Evolutionary conservation across 2,888 invertebrate species (phyloP).

Genomic region (Lasioglossum vierecki): DNA sequence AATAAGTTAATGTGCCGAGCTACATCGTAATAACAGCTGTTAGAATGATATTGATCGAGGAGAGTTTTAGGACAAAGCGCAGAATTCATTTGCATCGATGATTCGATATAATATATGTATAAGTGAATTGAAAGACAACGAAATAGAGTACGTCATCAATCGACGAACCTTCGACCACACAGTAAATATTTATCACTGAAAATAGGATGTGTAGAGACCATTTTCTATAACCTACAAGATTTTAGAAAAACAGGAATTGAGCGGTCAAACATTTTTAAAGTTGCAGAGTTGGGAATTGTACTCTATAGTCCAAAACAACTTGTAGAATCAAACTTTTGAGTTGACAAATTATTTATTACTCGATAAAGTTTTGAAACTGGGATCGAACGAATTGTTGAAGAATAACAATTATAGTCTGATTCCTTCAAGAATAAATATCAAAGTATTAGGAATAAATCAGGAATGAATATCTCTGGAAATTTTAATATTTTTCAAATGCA

Average conservation of each 20-base stretch:
- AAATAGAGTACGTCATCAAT: neutral
- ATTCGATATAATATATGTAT: neutral
- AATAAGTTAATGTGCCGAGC: slow-evolving; percentile 24
- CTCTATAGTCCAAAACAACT: neutral
- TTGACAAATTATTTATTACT: neutral
- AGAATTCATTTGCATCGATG: neutral
- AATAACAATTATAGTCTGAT: neutral
- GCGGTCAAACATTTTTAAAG: neutral
- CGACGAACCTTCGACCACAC: neutral
- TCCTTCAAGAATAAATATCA: neutral
- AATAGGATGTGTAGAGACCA: neutral
- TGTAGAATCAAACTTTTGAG: neutral
- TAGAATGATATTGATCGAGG: neutral
- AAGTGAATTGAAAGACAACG: neutral
- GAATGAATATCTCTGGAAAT: neutral
- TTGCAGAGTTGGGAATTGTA: neutral
- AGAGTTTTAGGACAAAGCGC: neutral
- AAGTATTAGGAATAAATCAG: neutral
- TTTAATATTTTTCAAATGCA: neutral
- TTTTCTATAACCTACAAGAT: neutral
- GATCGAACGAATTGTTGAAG: neutral
- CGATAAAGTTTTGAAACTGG: neutral
- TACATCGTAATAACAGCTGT: neutral
- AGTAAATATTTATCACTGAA: neutral
- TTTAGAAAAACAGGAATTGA: neutral